A percentile compares a stretch with the other conserved stretches of the same genome.
Conservation (phyloP, 2,797 vertebrate genomes). For the Darevskia mixta region DNA sequence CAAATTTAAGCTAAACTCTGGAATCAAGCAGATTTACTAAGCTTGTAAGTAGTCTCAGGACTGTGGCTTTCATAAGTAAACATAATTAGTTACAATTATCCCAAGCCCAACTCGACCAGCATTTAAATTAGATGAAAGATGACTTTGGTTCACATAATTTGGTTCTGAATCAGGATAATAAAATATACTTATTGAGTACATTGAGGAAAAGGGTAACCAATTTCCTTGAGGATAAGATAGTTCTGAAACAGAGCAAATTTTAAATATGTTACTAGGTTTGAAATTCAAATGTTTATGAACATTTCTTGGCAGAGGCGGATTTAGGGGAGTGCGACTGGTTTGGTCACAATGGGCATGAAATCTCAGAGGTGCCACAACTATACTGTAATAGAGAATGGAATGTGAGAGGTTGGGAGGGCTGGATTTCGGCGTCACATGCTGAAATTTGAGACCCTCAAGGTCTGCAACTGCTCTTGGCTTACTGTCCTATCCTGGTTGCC, state of each 20-base stretch:
- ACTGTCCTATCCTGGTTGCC: no score
- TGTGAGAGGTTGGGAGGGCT: no score
- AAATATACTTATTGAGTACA: constrained; percentile 61
- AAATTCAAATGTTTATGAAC: neutral
- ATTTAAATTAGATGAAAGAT: constrained; percentile 64
- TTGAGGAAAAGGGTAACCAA: neutral
- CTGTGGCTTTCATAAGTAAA: constrained; percentile 42
- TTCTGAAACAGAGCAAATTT: constrained; percentile 54
- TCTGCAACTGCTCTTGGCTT: no score
- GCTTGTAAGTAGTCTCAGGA: constrained; percentile 37
- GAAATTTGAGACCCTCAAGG: no score
- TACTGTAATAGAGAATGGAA: no score
- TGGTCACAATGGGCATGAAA: no score
- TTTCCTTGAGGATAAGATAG: constrained; percentile 53
- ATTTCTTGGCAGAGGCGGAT: no score
- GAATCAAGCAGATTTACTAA: constrained; percentile 41
- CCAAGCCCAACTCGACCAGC: constrained; percentile 62
- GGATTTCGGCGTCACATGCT: no score
- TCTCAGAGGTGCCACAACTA: no score
- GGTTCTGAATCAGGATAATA: constrained; percentile 68
- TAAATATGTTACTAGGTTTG: constrained; percentile 22
- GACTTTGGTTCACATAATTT: constrained; percentile 67
- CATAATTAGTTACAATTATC: constrained; percentile 49
- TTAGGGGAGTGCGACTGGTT: no score
- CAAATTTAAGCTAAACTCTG: constrained; percentile 22